These are phyloP conservation scores for Tonatia bakeri DNA, from an alignment of 2,113 vertebrate species.

Conservation along the genomic window DNA sequence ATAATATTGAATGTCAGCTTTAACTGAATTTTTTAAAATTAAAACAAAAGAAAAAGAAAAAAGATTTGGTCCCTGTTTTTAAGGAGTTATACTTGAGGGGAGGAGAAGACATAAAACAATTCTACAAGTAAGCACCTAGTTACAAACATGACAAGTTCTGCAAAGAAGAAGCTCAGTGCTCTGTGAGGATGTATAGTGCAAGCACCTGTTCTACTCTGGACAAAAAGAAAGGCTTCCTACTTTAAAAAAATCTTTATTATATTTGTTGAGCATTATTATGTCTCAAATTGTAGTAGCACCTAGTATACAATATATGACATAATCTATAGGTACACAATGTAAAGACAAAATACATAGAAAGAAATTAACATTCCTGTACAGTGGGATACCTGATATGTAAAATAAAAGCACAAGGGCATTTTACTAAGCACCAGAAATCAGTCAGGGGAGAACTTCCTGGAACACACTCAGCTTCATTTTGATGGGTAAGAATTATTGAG, in stretches of 20 bases:
- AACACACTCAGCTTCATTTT: neutral
- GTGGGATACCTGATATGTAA: neutral
- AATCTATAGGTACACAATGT: neutral
- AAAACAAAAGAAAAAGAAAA: neutral
- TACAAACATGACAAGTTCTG: neutral
- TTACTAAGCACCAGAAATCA: neutral
- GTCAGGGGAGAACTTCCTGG: neutral
- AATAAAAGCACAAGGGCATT: neutral
- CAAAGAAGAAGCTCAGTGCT: neutral
- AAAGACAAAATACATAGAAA: constrained; percentile 24
- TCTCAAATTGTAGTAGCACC: neutral
- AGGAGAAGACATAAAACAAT: neutral
- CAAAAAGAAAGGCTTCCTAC: neutral
- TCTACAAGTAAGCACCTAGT: neutral
- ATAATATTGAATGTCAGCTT: neutral
- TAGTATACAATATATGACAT: neutral
- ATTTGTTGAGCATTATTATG: neutral
- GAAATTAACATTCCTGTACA: neutral
- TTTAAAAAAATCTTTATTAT: neutral
- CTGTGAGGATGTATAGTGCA: neutral
- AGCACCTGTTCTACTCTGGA: neutral
- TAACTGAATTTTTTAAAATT: neutral
- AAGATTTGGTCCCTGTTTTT: neutral
- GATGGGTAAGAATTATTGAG: neutral
- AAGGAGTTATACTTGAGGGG: neutral